Percentiles rank a stretch among this genome's conserved stretches.
These are phyloP conservation scores for Caenorhabditis afra DNA, from an alignment of 2,888 invertebrate genomes.

Conservation along the genomic window DNA sequence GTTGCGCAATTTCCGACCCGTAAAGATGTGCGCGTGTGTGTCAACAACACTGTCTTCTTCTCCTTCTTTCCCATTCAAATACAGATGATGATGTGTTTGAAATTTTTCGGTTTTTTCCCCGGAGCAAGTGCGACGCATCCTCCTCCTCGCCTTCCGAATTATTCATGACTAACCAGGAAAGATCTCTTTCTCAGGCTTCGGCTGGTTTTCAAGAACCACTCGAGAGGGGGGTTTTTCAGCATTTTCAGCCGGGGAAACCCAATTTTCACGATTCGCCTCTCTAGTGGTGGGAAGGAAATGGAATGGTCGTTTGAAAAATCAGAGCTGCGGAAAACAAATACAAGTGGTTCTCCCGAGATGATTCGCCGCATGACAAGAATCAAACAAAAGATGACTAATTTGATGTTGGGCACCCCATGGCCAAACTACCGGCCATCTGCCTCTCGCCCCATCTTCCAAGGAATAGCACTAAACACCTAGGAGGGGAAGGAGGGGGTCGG, in stretches of 20 bases:
- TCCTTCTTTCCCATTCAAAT: neutral
- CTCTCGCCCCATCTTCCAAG: too few relatives aligned
- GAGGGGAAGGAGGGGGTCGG: too few relatives aligned
- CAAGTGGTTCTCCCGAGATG: neutral
- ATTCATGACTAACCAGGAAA: neutral
- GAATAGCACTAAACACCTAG: too few relatives aligned
- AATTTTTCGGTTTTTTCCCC: constrained; percentile 2
- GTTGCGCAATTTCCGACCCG: constrained; percentile 24
- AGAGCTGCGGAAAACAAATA: constrained; percentile 13
- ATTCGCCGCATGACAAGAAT: neutral
- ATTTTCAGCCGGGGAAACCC: too few relatives aligned
- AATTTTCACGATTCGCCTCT: too few relatives aligned
- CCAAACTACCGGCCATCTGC: constrained; percentile 41
- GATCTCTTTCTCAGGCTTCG: too few relatives aligned
- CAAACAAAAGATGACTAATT: constrained; percentile 57
- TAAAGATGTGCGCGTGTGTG: constrained; percentile 21
- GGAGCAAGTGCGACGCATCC: constrained; percentile 18
- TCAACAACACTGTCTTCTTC: neutral
- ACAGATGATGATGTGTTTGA: neutral
- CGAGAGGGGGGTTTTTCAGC: too few relatives aligned
- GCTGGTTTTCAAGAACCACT: too few relatives aligned
- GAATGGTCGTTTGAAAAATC: too few relatives aligned
- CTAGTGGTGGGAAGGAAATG: too few relatives aligned
- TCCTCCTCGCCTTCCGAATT: neutral
- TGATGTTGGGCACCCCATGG: too few relatives aligned